These are phyloP conservation scores for Periplaneta americana DNA, from an alignment of 1,140 invertebrate genomes.

Conservation along the genomic window DNA sequence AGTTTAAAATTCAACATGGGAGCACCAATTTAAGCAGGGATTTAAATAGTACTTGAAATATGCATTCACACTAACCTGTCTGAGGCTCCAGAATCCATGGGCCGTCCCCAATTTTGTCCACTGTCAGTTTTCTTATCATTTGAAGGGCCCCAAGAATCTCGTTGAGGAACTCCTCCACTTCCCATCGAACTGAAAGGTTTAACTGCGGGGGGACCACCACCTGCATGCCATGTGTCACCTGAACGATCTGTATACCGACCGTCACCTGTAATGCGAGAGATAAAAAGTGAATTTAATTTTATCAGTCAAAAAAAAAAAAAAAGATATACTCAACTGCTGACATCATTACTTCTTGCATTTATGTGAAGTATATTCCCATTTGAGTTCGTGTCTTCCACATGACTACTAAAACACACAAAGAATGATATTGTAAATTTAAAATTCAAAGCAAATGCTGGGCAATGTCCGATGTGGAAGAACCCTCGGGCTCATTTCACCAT, in stretches of 20 bases:
- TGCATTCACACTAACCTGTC: constrained; percentile 2
- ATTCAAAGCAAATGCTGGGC: no score
- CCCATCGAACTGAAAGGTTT: constrained; percentile 15
- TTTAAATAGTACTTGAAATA: neutral
- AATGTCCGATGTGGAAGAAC: no score
- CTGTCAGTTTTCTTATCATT: constrained; percentile 10
- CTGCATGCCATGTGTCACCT: constrained; percentile 20
- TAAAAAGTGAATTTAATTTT: neutral
- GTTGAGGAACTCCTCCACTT: neutral
- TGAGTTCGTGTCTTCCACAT: no score
- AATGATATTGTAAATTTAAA: no score
- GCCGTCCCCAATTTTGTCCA: constrained; percentile 11
- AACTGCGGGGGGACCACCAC: constrained; percentile 6
- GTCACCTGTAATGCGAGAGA: constrained; percentile 4
- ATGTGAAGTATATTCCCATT: no score
- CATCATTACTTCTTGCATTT: no score
- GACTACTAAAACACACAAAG: no score
- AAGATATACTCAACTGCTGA: no score
- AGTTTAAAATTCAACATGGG: no score
- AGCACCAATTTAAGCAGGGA: no score
- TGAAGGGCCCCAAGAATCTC: constrained; percentile 5
- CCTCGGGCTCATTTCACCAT: no score
- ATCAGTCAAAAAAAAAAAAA: no score
- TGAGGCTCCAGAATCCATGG: constrained; percentile 8
- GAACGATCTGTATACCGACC: constrained; percentile 19